Percentiles rank a stretch among this genome's conserved stretches.
These are phyloP conservation scores for Cebidichthys violaceus DNA, from an alignment of 2,113 vertebrate genomes.

Conservation along the genomic window DNA sequence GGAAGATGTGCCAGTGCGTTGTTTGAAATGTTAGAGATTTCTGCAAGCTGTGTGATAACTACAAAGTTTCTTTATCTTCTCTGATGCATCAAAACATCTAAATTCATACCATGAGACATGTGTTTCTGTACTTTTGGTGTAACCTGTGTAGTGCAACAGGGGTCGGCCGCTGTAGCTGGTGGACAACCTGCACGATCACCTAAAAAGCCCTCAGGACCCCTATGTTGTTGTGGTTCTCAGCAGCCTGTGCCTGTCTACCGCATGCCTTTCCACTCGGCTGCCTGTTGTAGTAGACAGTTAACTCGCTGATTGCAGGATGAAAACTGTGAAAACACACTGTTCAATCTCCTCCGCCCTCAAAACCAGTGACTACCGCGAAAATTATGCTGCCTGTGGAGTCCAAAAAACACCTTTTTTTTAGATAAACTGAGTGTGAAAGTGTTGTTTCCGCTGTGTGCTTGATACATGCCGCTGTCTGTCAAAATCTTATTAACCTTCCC, in stretches of 20 bases:
- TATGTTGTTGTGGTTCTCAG: conserved; percentile 67
- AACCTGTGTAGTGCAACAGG: conserved; percentile 10
- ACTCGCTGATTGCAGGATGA: conserved; percentile 68
- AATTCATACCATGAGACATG: neutral
- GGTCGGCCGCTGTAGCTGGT: conserved; percentile 29
- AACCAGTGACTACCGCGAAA: conserved; percentile 45
- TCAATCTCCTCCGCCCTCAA: conserved; percentile 22
- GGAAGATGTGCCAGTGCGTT: neutral
- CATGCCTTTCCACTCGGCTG: conserved; percentile 81
- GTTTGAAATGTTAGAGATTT: conserved; percentile 1
- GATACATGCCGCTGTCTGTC: conserved; percentile 39
- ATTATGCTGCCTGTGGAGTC: conserved; percentile 19
- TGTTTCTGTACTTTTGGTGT: conserved; percentile 24
- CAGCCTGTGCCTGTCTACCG: conserved; percentile 52
- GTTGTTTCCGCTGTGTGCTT: conserved; percentile 40
- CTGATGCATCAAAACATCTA: neutral
- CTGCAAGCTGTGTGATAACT: neutral
- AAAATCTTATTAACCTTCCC: conserved; percentile 35
- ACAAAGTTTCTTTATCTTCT: conserved; percentile 16
- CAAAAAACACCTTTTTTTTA: conserved; percentile 22
- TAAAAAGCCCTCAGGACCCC: conserved; percentile 67
- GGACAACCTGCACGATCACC: conserved; percentile 66
- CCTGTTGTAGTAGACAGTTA: conserved; percentile 74
- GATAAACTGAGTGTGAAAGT: conserved; percentile 51
- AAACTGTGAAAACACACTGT: conserved; percentile 65